Base-by-base conservation (phyloP, 2,797 vertebrate species). In the Semaprochilodus insignis region DNA sequence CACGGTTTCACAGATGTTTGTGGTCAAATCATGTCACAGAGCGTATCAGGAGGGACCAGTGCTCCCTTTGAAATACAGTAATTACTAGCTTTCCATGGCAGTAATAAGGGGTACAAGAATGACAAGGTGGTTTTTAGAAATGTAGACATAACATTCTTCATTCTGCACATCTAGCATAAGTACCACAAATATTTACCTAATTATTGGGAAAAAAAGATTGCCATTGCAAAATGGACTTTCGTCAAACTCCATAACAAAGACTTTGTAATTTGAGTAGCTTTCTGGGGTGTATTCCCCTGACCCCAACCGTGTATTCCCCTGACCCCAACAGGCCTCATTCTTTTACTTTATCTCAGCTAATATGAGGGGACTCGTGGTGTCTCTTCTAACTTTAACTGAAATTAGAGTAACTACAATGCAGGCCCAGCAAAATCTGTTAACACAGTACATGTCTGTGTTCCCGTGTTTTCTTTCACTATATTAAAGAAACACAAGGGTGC, bases 11-110 rank as follows among this genome's bases (percentile, higher is more conserved):
- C 51, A 81, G 54, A n/a, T 78, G 27, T 69, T 36, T 25, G 44
- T 74, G 6, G 6, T 83, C 34, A 83, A 72, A 83, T 44, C 5
- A n/a, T 63, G 66, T 4, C 25, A 73, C 57, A 72, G 25, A 81
- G 51, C 17, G 36, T 52, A 81, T 44, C 3, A 81, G 19, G 69
- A 60, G 66, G 54, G 11, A 72, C 51, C 23, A 25, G 52, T 7
- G 21, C 11, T 40, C 27, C 8, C 19, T 63, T 65, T 44, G 70
- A 17, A 48, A 80, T 25, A 54, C 21, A 40, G 25, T 23, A 74
- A 63, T 63, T 60, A 72, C 59, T 51, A 31, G 48, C 31, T 59
- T 16, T 36, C 34, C 34, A 44, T 70, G 34, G 16, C n/a, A 19
- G 23, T 59, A 79, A 17, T 44, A n/a, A 48, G 36, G 36, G 40